Base-by-base conservation (phyloP, 2,113 vertebrate species). In the Mustelus asterias region DNA sequence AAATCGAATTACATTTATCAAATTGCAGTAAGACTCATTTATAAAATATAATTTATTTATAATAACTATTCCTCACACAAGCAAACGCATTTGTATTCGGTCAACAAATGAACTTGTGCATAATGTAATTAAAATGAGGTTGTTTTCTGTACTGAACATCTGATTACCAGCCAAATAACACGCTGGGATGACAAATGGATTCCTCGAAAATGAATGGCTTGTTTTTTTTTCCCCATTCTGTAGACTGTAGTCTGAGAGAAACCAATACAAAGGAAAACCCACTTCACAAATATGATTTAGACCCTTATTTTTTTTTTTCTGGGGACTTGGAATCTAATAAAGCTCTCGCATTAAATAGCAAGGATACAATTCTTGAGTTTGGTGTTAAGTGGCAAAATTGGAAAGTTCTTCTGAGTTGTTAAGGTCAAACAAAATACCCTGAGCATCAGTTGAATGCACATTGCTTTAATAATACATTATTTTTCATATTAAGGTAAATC, bases 141-240 rank as follows among this genome's bases (percentile, higher is more conserved):
- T 95, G 37, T 72, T 72, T 22, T 54, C 7, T 1, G 14, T 72
- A 29, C 26, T 72, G 67, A 70, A 95, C 41, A 72, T 63, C 41
- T 95, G 94, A 72, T 95, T 95, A 72, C 67, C 94, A 95, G 93
- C 67, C 54, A 95, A 95, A 95, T 76, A 48, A 95, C 69, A 72
- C 29, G 41, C 94, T 72, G 41, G 69, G 94, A 72, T 95, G 67
- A 95, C 94, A 95, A 95, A 95, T 95, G 94, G 92, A 95, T 95
- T 72, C 44, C 41, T 95, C 54, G 41, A 72, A 72, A 95, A 72
- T 54, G 94, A 72, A 95, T 54, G 11, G 44, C 10, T 95, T 33
- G 37, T 48, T 94, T 94, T 60, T 33, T 44, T 44, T 10, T 29
- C 60, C 4, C 60, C 65, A 94, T 37, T 24, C 63, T 69, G 20